Base-by-base conservation (phyloP, 2,113 vertebrate species). In the Urocitellus parryii region DNA sequence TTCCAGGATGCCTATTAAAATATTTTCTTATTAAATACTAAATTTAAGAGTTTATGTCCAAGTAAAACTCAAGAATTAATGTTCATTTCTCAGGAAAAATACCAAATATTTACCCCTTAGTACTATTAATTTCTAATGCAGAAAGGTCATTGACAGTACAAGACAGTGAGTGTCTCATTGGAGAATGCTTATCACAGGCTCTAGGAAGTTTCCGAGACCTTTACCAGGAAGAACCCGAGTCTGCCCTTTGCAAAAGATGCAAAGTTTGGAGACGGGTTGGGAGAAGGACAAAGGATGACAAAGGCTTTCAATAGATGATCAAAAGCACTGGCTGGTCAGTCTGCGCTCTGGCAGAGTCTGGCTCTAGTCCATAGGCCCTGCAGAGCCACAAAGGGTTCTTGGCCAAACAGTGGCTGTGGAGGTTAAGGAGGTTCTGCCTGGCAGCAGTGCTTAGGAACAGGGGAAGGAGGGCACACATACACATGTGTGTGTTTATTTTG, bases 21-120 rank as follows among this genome's bases (percentile, higher is more conserved):
- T 48, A 4, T 51, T 91, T 92, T 84, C 12, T 91, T 79, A 68
- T 70, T 81, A 80, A 94, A 42, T 67, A 79, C 9, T 83, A 20
- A 72, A 72, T 74, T 86, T 88, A 89, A 77, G 73, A 45, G 12
- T 79, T 83, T 96, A 94, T 53, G 48, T 84, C 18, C 45, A 94
- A 84, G 80, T 91, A 81, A 94, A 94, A 81, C 34, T 11, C 48
- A 32, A 76, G 11, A 84, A 94, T 84, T 91, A 0, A 34, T 61
- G 17, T 65, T 90, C 27, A 61, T 89, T 90, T 95, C 53, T 97
- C 68, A 84, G 73, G 37, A 51, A 82, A 88, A 83, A 73, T 48
- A 45, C 27, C 68, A 93, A 37, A 77, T n/a, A 61, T 67, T 70
- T 87, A 65, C 45, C n/a, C 9, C 51, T 61, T 84, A 74, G 17